Percentiles rank a stretch among this genome's conserved stretches.
These are phyloP conservation scores for Stenichneumon culpator DNA, from an alignment of 2,888 invertebrate genomes.

Conservation along the genomic window DNA sequence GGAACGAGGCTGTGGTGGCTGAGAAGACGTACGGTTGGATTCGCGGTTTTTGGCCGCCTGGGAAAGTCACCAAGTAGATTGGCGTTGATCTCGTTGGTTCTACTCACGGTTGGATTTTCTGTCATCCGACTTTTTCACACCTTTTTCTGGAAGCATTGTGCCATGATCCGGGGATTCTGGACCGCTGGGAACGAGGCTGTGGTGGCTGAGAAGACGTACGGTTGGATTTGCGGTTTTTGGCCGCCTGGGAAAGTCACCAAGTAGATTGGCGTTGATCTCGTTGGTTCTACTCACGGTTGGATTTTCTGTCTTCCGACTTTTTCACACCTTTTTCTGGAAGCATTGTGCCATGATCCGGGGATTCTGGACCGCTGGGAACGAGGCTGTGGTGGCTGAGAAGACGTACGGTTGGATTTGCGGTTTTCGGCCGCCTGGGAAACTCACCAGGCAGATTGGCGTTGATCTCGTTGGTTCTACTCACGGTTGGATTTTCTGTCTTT, in stretches of 20 bases:
- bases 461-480: slow-evolving; percentile 6
- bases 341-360: not conserved
- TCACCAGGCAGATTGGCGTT: slow-evolving; percentile 37
- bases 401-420: not conserved
- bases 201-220: not conserved
- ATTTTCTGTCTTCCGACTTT: no score
- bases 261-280: slow-evolving; percentile 36
- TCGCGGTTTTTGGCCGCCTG: no score
- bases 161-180: not conserved
- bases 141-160: not conserved
- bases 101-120: no score
- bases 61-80: no score
- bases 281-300: no score
- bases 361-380: not conserved
- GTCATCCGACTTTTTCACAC: not conserved
- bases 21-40: no score
- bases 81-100: no score
- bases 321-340: not conserved
- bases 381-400: not conserved
- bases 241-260: slow-evolving; percentile 25
- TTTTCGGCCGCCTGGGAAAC: slow-evolving; percentile 30
- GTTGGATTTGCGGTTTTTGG: slow-evolving; percentile 3
- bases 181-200: not conserved
- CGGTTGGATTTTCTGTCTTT: no score
- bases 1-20: not conserved